phyloP scores from a whole-genome alignment of 2,888 invertebrate genomes.

The Drosophila parthenogenetica region DNA sequence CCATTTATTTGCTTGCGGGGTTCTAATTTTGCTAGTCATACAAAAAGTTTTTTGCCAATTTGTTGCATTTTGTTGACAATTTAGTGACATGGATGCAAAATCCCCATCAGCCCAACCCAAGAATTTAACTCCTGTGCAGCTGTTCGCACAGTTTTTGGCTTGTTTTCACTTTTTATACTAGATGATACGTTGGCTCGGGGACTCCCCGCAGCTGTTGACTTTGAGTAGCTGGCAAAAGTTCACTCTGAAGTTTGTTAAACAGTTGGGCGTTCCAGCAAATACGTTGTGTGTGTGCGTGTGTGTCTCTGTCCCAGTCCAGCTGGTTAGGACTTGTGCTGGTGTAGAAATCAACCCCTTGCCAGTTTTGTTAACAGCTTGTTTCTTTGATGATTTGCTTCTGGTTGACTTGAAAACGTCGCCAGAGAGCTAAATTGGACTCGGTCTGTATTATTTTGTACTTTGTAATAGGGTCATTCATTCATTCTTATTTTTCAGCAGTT shows the following conservation, averaged over 20 bases:
- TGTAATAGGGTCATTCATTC: slow-evolving; percentile 17
- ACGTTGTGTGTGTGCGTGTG: slow-evolving; percentile 13
- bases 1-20: slow-evolving; percentile 65
- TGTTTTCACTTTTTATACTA: slow-evolving; percentile 41
- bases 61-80: slow-evolving; percentile 72
- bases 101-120: slow-evolving; percentile 6
- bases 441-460: slow-evolving; percentile 14
- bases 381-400: slow-evolving; percentile 37
- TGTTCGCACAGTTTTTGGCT: slow-evolving; percentile 48
- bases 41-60: slow-evolving; percentile 69
- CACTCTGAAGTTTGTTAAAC: slow-evolving; percentile 61
- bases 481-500: slow-evolving; percentile 1
- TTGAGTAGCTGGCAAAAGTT: slow-evolving; percentile 67
- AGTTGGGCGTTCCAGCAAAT: slow-evolving; percentile 46
- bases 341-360: slow-evolving; percentile 5
- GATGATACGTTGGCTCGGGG: slow-evolving; percentile 1
- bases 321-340: slow-evolving; percentile 22
- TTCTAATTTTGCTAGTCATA: slow-evolving; percentile 69
- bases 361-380: slow-evolving; percentile 30
- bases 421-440: slow-evolving; percentile 31
- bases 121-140: slow-evolving; percentile 26
- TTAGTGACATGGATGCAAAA: slow-evolving; percentile 60
- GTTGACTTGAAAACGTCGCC: slow-evolving; percentile 29
- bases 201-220: slow-evolving; percentile 60
- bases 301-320: slow-evolving; percentile 19